A percentile compares a stretch with the other conserved stretches of the same genome.
Evolutionary conservation across 2,113 vertebrate species (phyloP).

Genomic region (Pteruthius melanotis): DNA sequence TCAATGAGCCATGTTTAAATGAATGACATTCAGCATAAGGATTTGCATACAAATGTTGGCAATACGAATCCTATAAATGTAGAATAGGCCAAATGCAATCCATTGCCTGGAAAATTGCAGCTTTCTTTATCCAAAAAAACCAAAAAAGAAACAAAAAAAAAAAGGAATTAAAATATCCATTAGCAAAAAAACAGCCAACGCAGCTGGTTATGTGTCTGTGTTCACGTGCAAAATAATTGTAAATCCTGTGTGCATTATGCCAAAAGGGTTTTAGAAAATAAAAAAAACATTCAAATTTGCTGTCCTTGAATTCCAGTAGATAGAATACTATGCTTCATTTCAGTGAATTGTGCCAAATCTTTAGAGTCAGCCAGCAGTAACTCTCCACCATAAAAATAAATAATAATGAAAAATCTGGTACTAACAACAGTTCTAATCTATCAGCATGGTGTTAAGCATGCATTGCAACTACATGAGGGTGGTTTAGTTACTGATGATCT

Average conservation of each 20-base stretch:
- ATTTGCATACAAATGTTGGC: not conserved
- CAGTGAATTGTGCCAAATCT: conserved; percentile 64
- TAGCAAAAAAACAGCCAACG: not conserved
- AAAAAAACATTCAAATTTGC: not conserved
- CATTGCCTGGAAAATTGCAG: not conserved
- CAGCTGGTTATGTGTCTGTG: not conserved
- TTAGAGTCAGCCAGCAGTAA: conserved; percentile 65
- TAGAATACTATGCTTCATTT: not conserved
- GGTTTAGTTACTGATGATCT: conserved; percentile 58
- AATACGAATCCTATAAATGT: not conserved
- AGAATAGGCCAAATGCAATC: not conserved
- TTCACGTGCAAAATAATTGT: not conserved
- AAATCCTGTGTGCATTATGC: not conserved
- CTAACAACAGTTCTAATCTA: conserved; percentile 68
- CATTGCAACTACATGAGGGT: conserved; percentile 54
- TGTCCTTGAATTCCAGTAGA: not conserved
- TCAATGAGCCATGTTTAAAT: not conserved
- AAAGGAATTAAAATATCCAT: not conserved
- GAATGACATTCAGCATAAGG: not conserved
- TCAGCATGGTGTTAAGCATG: conserved; percentile 60
- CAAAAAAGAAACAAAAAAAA: not conserved
- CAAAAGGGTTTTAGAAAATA: not conserved
- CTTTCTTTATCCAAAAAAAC: not conserved
- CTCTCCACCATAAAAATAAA: conserved; percentile 25
- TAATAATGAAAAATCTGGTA: conserved; percentile 37